Percentiles rank a stretch among this genome's conserved stretches.
Conservation (phyloP, 2,797 vertebrate species). For the Sebastes aleutianus region DNA sequence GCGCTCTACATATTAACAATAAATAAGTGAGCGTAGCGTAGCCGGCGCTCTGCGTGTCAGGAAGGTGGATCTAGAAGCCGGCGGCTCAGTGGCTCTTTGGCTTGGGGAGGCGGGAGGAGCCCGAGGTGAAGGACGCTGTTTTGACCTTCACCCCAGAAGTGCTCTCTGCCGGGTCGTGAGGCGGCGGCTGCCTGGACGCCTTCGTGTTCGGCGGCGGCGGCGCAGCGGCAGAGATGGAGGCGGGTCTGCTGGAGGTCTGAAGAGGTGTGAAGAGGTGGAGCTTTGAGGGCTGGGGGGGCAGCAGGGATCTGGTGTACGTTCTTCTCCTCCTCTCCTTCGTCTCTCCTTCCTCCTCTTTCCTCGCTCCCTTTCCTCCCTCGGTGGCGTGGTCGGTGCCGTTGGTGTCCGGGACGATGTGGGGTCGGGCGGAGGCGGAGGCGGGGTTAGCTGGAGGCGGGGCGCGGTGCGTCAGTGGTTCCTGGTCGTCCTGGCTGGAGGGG, state of each 20-base stretch:
- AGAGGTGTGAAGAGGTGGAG: slow-evolving; percentile 59
- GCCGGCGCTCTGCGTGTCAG: neutral
- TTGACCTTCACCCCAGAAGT: slow-evolving; percentile 10
- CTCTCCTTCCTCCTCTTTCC: neutral
- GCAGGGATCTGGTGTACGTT: slow-evolving; percentile 21
- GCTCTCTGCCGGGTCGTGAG: slow-evolving; percentile 15
- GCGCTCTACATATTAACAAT: slow-evolving; percentile 9
- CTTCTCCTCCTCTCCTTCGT: neutral
- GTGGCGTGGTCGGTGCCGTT: neutral
- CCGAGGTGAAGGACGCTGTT: neutral
- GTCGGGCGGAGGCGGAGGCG: neutral
- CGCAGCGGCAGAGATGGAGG: neutral
- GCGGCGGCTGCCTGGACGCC: slow-evolving; percentile 3
- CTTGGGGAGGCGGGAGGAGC: slow-evolving; percentile 89
- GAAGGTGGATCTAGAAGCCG: neutral
- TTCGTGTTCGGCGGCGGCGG: neutral
- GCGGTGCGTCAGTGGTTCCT: slow-evolving; percentile 49
- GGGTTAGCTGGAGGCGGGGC: slow-evolving; percentile 19
- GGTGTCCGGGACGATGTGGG: neutral
- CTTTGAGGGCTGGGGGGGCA: slow-evolving; percentile 48
- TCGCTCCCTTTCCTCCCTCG: neutral
- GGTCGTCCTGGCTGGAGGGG: slow-evolving; percentile 84
- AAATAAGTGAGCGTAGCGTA: slow-evolving; percentile 18
- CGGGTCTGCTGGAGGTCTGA: neutral
- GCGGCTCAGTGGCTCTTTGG: slow-evolving; percentile 87